phyloP scores from a whole-genome alignment of 2,113 vertebrate genomes.

The Sisor rabdophorus region DNA sequence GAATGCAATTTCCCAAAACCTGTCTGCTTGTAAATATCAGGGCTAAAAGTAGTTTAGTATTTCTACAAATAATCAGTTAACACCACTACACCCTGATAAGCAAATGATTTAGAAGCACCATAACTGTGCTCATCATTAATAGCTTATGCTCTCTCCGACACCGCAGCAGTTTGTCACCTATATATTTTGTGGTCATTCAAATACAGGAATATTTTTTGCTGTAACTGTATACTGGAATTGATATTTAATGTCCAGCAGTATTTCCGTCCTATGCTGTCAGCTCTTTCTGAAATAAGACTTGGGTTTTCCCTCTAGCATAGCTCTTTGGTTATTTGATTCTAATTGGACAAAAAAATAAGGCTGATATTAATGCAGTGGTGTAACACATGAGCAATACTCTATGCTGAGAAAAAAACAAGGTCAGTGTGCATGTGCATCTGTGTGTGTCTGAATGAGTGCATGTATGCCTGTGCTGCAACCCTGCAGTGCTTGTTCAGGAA shows the following conservation, averaged over 20 bases:
- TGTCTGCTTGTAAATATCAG: no score
- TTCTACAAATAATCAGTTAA: no score
- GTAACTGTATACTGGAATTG: background rate
- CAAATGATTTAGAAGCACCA: background rate
- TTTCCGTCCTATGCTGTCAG: background rate
- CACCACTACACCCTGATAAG: background rate
- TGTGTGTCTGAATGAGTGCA: no score
- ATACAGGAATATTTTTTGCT: background rate
- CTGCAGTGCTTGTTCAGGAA: no score
- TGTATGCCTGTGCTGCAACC: no score
- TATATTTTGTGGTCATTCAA: background rate
- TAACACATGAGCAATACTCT: background rate
- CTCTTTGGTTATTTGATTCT: constrained; percentile 1
- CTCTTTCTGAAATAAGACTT: constrained; percentile 9
- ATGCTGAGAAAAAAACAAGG: background rate
- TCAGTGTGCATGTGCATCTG: background rate
- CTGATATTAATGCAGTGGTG: background rate
- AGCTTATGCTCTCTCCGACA: background rate
- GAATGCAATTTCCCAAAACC: no score
- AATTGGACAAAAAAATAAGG: background rate
- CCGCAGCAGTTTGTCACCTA: background rate
- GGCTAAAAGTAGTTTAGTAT: no score
- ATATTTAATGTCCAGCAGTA: background rate
- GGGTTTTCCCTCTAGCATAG: background rate
- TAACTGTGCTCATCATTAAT: background rate